Evolutionary conservation across 2,113 vertebrate genomes (phyloP).

Genomic region (Reinhardtius hippoglossoides): DNA sequence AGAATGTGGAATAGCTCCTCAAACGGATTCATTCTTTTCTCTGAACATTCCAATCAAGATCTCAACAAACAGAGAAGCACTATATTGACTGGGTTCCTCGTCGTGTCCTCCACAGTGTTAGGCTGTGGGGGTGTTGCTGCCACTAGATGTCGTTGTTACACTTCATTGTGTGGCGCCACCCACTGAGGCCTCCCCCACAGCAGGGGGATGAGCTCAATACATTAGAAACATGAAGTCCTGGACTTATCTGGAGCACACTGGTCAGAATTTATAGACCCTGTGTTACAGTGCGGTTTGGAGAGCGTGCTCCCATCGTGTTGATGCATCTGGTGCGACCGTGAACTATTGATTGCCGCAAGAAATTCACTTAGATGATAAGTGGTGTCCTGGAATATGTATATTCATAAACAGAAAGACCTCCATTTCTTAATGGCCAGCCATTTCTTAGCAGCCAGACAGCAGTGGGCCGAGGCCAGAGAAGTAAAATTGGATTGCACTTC

Average conservation of each 20-base stretch:
- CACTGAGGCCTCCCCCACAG: slow-evolving; percentile 18
- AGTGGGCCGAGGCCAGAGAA: slow-evolving; percentile 29
- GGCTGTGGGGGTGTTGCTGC: neutral
- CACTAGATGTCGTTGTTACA: slow-evolving; percentile 77
- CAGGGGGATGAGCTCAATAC: slow-evolving; percentile 22
- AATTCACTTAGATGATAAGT: slow-evolving; percentile 59
- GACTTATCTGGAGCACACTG: slow-evolving; percentile 31
- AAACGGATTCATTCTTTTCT: neutral
- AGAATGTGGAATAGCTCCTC: neutral
- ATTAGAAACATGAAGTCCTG: slow-evolving; percentile 31
- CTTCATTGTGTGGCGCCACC: slow-evolving; percentile 40
- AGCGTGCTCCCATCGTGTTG: slow-evolving; percentile 39
- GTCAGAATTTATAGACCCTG: slow-evolving; percentile 52
- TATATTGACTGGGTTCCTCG: too few relatives aligned
- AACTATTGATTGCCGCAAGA: slow-evolving; percentile 58
- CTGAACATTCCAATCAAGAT: too few relatives aligned
- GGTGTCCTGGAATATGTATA: slow-evolving; percentile 56
- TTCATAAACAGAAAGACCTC: slow-evolving; percentile 52
- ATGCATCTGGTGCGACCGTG: slow-evolving; percentile 43
- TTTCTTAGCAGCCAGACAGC: slow-evolving; percentile 35
- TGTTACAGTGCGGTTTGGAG: slow-evolving; percentile 28
- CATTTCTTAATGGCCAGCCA: slow-evolving; percentile 56
- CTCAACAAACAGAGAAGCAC: too few relatives aligned
- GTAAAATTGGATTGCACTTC: slow-evolving; percentile 50
- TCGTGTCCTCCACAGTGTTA: neutral